phyloP scores from a whole-genome alignment of 1,140 invertebrate species.

The Sitophilus oryzae region DNA sequence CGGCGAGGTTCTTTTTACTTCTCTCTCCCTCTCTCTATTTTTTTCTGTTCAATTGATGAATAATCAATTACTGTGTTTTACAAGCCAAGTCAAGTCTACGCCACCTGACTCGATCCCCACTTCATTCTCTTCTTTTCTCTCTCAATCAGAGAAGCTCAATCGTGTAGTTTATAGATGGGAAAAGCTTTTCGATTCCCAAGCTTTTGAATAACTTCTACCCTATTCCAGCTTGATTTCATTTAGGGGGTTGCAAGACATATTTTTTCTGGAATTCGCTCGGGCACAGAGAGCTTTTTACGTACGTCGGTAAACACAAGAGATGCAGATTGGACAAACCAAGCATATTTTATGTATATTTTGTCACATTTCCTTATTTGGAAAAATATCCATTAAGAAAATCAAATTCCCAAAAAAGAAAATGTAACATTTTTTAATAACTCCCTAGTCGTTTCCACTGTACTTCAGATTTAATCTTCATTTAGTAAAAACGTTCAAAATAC shows the following conservation, averaged over 20 bases:
- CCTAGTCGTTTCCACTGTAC: too few relatives aligned
- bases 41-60: constrained; percentile 11
- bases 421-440: too few relatives aligned
- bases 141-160: constrained; percentile 24
- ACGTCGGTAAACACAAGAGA: too few relatives aligned
- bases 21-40: neutral
- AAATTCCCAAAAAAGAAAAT: too few relatives aligned
- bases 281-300: too few relatives aligned
- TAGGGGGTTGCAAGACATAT: neutral
- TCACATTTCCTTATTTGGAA: too few relatives aligned
- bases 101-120: constrained; percentile 20
- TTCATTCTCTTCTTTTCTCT: constrained; percentile 23
- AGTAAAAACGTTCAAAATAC: too few relatives aligned
- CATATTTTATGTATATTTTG: too few relatives aligned
- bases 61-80: constrained; percentile 25
- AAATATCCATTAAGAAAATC: too few relatives aligned
- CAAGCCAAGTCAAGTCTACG: constrained; percentile 14
- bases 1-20: neutral
- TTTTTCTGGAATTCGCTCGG: too few relatives aligned
- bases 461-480: too few relatives aligned
- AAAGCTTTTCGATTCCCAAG: constrained; percentile 12
- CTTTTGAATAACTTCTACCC: constrained; percentile 15
- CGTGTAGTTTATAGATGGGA: constrained; percentile 24
- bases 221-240: neutral
- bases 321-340: too few relatives aligned